Conservation (phyloP, 2,113 vertebrate species). For the Ciconia stormi region DNA sequence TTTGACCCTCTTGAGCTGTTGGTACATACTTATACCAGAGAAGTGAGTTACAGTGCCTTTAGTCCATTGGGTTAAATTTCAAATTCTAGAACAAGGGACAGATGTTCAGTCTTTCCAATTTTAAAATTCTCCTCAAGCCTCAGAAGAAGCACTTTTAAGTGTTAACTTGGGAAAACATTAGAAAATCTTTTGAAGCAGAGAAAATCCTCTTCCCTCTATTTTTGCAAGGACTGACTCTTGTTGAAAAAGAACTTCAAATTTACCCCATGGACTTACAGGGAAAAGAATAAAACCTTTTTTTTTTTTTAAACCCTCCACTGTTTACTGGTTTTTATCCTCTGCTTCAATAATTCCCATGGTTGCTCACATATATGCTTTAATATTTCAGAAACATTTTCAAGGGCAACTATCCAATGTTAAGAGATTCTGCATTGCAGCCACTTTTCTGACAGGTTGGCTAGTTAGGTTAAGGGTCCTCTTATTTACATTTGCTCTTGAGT, state of each 20-base stretch:
- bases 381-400: conserved; percentile 69
- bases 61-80: neutral
- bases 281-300: conserved; percentile 34
- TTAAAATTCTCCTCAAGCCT: conserved; percentile 64
- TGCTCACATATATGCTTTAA: conserved; percentile 42
- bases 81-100: conserved; percentile 8
- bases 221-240: conserved; percentile 35
- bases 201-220: conserved; percentile 58
- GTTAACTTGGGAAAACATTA: conserved; percentile 69
- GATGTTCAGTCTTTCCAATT: conserved; percentile 26
- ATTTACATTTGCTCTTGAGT: conserved; percentile 45
- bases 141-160: conserved; percentile 66
- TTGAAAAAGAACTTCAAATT: conserved; percentile 68
- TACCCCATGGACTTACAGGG: conserved; percentile 17
- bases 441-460: conserved; percentile 46
- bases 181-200: conserved; percentile 72
- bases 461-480: conserved; percentile 38
- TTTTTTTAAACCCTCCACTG: neutral
- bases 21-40: neutral
- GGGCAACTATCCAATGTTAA: conserved; percentile 36
- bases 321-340: conserved; percentile 64
- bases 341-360: conserved; percentile 61
- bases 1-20: neutral
- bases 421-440: conserved; percentile 28
- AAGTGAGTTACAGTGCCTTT: neutral